These are phyloP conservation scores for Sturnus vulgaris DNA, from an alignment of 2,113 vertebrate species.

Conservation along the genomic window DNA sequence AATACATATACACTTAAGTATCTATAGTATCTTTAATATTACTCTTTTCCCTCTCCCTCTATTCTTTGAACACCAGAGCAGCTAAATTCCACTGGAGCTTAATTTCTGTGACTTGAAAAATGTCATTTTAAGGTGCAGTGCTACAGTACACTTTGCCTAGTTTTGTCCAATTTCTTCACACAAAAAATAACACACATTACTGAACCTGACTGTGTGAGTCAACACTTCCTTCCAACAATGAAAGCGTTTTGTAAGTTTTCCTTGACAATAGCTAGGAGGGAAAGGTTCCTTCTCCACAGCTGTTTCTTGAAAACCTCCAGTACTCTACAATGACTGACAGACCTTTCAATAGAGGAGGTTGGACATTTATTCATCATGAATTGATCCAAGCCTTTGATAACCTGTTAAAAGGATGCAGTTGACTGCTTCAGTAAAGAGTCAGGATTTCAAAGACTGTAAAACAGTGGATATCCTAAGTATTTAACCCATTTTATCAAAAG, in stretches of 20 bases:
- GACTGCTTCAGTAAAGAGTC: constrained; percentile 14
- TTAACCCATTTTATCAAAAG: constrained; percentile 5
- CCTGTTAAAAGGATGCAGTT: constrained; percentile 26
- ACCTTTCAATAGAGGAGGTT: not conserved
- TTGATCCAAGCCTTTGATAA: constrained; percentile 2
- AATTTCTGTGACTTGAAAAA: not conserved
- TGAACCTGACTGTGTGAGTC: not conserved
- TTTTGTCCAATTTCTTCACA: not conserved
- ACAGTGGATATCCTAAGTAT: not conserved
- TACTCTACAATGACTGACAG: not conserved
- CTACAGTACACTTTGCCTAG: not conserved
- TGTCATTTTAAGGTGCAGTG: not conserved
- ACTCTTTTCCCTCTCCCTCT: not conserved
- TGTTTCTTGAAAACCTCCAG: constrained; percentile 22
- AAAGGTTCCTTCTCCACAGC: constrained; percentile 11
- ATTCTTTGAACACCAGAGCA: not conserved
- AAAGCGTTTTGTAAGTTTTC: not conserved
- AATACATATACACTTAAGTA: not conserved
- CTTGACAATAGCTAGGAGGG: not conserved
- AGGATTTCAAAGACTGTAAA: constrained; percentile 16
- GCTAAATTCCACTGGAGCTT: not conserved
- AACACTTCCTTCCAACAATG: not conserved
- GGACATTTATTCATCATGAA: not conserved
- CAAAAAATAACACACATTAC: not conserved
- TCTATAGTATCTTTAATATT: not conserved